phyloP scores from a whole-genome alignment of 2,797 vertebrate genomes.

The Dryobates pubescens region DNA sequence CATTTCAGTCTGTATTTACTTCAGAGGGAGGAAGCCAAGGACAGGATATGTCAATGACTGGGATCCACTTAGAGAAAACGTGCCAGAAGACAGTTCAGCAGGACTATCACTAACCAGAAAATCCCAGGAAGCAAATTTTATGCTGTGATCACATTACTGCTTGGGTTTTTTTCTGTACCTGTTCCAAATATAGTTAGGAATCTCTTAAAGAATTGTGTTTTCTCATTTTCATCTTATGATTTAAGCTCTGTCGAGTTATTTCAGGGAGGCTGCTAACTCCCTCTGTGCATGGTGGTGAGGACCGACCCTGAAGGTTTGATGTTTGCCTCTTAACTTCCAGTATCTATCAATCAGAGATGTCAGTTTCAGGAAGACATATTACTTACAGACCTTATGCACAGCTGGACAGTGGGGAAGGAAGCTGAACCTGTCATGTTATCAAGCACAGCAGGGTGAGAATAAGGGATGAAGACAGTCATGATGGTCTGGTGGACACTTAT shows the following conservation, averaged over 20 bases:
- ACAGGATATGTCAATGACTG: neutral
- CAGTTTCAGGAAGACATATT: neutral
- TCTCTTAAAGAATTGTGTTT: neutral
- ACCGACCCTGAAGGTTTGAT: neutral
- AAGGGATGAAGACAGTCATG: neutral
- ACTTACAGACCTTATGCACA: neutral
- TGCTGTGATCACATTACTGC: neutral
- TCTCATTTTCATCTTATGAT: neutral
- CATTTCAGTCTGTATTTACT: conserved; percentile 23
- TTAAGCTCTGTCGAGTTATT: neutral
- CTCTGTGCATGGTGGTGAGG: neutral
- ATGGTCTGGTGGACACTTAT: neutral
- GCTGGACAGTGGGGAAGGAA: neutral
- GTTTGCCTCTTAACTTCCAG: neutral
- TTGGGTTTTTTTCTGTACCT: neutral
- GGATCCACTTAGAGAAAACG: neutral
- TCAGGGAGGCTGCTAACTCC: neutral
- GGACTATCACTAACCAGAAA: neutral
- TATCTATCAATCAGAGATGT: neutral
- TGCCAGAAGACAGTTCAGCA: neutral
- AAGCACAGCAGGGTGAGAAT: neutral
- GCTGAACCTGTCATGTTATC: neutral
- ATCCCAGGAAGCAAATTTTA: neutral
- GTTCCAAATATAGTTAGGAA: neutral
- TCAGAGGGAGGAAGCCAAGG: conserved; percentile 1